Evolutionary conservation across 2,113 vertebrate genomes (phyloP).

Genomic region (Gymnorhina tibicen): DNA sequence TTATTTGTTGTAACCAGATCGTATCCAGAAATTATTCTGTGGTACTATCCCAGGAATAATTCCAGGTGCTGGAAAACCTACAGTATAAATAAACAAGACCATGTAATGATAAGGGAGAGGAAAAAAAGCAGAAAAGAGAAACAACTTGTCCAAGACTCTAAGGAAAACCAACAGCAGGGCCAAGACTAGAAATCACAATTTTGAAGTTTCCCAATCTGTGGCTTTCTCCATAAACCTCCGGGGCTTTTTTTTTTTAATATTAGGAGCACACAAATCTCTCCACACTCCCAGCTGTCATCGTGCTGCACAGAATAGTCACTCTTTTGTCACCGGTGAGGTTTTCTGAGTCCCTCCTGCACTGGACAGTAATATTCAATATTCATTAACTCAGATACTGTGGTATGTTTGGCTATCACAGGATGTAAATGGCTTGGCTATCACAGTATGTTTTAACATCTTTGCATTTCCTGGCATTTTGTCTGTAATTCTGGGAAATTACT

Average conservation of each 20-base stretch:
- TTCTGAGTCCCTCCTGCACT: not conserved
- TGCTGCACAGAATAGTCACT: not conserved
- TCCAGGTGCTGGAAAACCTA: not conserved
- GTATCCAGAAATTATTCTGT: not conserved
- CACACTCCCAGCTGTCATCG: not conserved
- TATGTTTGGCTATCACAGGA: not conserved
- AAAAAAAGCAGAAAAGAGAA: not conserved
- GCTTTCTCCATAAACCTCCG: not conserved
- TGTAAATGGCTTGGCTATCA: not conserved
- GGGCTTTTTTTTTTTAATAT: not conserved
- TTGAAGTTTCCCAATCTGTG: not conserved
- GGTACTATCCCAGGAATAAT: slow-evolving; percentile 8
- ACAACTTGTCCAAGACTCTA: not conserved
- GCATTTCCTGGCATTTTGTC: not conserved
- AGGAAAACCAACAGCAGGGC: not conserved
- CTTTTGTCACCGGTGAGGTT: not conserved
- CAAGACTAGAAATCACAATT: not conserved
- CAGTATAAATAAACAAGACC: not conserved
- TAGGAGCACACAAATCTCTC: not conserved
- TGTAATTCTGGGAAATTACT: not conserved
- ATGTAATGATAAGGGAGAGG: not conserved
- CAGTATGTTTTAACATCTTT: not conserved
- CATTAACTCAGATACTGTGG: not conserved
- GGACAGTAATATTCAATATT: not conserved
- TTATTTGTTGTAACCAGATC: not conserved